phyloP scores from a whole-genome alignment of 1,140 invertebrate species.

The Melipona quadrifasciata region DNA sequence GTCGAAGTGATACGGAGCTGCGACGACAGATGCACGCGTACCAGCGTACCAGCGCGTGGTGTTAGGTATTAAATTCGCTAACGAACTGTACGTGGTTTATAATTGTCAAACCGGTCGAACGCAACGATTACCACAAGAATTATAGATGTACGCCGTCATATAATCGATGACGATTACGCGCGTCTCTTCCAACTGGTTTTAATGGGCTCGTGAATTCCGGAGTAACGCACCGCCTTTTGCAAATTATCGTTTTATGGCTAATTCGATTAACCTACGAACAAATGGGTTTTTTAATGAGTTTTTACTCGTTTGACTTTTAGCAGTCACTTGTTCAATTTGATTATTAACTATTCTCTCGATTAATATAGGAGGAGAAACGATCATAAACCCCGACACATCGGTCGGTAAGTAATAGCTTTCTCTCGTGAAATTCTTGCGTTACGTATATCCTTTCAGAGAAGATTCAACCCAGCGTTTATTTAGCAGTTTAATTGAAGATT shows the following conservation, averaged over 20 bases:
- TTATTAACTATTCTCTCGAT: background rate
- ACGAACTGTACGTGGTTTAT: slow-evolving; percentile 64
- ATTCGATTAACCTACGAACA: background rate
- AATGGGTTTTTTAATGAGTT: background rate
- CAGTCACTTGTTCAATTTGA: background rate
- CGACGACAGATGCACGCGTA: slow-evolving; percentile 21
- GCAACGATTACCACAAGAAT: slow-evolving; percentile 63
- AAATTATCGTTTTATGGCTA: background rate
- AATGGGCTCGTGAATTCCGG: background rate
- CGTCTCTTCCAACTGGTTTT: slow-evolving; percentile 13
- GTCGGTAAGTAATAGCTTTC: background rate
- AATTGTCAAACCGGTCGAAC: slow-evolving; percentile 62
- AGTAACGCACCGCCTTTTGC: background rate
- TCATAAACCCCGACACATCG: background rate
- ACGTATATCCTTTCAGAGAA: background rate
- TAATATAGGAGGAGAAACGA: background rate
- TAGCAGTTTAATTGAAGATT: background rate
- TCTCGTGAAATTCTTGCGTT: background rate
- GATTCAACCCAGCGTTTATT: background rate
- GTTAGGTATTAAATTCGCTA: slow-evolving; percentile 61
- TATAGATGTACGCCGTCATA: slow-evolving; percentile 55
- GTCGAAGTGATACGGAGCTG: slow-evolving; percentile 63
- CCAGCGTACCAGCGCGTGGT: background rate
- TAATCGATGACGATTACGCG: slow-evolving; percentile 22
- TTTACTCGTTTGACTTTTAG: background rate